Conservation (phyloP, 2,888 invertebrate species). For the Trichacis sp. region DNA sequence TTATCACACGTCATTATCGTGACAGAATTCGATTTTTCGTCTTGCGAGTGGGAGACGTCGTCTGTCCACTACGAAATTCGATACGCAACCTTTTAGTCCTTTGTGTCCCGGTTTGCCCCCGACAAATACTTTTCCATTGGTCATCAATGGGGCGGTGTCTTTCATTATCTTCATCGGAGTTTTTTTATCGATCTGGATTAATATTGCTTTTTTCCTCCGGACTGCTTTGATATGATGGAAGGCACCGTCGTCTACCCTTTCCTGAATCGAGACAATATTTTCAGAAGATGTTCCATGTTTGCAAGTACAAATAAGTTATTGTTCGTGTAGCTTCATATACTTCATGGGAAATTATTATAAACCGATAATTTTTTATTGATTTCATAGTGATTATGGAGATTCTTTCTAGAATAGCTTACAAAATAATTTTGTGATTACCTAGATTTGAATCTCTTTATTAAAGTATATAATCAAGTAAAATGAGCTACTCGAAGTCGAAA, state of each 20-base stretch:
- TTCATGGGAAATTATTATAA: too few relatives aligned
- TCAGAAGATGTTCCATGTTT: not conserved
- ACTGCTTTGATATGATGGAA: conserved; percentile 64
- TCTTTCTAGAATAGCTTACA: too few relatives aligned
- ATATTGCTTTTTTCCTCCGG: conserved; percentile 57
- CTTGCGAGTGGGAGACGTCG: conserved; percentile 60
- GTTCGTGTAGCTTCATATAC: too few relatives aligned
- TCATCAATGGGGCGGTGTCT: conserved; percentile 58
- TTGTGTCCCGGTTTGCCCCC: conserved; percentile 65
- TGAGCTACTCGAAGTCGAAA: too few relatives aligned
- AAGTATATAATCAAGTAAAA: too few relatives aligned
- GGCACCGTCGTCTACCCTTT: conserved; percentile 62
- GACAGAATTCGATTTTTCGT: conserved; percentile 64
- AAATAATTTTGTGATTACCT: too few relatives aligned
- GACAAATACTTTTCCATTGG: conserved; percentile 65
- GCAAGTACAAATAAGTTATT: too few relatives aligned
- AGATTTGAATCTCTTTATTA: too few relatives aligned
- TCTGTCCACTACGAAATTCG: conserved; percentile 64
- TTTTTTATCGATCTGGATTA: conserved; percentile 62
- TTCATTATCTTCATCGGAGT: conserved; percentile 54
- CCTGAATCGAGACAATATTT: conserved; percentile 46
- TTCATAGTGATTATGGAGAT: too few relatives aligned
- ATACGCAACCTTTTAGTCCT: conserved; percentile 63
- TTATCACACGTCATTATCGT: conserved; percentile 68
- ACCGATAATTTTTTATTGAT: too few relatives aligned